These are phyloP conservation scores for Tetranychus piercei DNA, from an alignment of 2,888 invertebrate species.

Conservation along the genomic window DNA sequence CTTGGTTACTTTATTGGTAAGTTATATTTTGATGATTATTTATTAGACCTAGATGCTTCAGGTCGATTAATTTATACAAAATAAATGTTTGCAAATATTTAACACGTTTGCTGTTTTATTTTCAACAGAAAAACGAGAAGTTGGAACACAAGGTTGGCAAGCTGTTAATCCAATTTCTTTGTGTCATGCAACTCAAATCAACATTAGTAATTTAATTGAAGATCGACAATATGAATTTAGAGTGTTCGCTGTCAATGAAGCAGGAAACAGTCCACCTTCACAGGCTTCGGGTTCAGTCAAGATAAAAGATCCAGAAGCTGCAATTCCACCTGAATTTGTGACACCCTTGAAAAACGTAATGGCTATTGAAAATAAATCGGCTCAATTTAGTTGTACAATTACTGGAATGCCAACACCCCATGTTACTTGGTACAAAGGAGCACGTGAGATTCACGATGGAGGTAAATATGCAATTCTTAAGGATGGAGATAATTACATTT, in stretches of 20 bases:
- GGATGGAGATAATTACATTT: constrained; percentile 63
- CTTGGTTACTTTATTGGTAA: constrained; percentile 60
- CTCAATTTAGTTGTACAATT: constrained; percentile 77
- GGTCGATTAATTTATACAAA: no score
- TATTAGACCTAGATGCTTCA: constrained; percentile 22
- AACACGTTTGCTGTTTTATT: constrained; percentile 39
- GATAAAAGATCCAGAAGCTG: constrained; percentile 79
- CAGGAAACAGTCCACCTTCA: constrained; percentile 73
- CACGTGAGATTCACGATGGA: constrained; percentile 77
- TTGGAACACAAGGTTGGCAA: constrained; percentile 86
- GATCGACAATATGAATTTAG: constrained; percentile 95
- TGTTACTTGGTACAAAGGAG: constrained; percentile 94
- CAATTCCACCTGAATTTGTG: constrained; percentile 71
- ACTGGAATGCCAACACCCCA: constrained; percentile 68
- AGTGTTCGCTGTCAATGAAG: constrained; percentile 86
- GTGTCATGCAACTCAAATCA: constrained; percentile 68
- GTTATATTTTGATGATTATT: constrained; percentile 38
- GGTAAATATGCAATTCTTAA: constrained; percentile 76
- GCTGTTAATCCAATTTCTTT: constrained; percentile 62
- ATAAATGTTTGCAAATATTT: no score
- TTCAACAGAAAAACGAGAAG: constrained; percentile 55
- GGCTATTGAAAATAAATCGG: constrained; percentile 83
- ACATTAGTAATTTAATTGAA: constrained; percentile 85
- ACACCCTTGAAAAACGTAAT: constrained; percentile 64
- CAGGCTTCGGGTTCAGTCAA: constrained; percentile 67